Base-by-base conservation (phyloP, 2,113 vertebrate species). In the Megaleporinus macrocephalus region DNA sequence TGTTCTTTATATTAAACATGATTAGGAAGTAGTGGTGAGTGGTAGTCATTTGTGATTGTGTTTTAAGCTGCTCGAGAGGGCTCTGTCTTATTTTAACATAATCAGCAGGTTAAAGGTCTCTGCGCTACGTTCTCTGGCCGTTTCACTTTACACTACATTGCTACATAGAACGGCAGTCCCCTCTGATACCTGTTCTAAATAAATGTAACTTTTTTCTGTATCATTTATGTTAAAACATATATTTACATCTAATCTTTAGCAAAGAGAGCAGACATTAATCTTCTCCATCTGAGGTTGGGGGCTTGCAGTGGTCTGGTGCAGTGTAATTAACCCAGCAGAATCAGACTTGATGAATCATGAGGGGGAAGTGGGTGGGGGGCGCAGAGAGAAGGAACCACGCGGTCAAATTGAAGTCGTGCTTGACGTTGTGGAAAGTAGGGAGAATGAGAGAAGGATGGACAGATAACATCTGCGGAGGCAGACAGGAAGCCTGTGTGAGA, bases 261-360 rank as follows among this genome's bases (percentile, higher is more conserved):
- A 88, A 72, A 44, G 71, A 77, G 83, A 62, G 72, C 47, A 86
- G 29, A 83, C 91, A 89, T 93, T 90, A 89, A 91, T 93, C 91
- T 92, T 83, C 89, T 86, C 89, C 92, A 93, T 93, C 90, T 92
- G 89, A 90, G 89, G 12, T 92, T 88, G 65, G 68, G 86, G 26
- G 49, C 89, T 83, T 86, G 85, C 89, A 82, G 78, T 85, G 87
- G 49, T 75, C 90, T 89, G 85, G 86, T 78, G 88, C 83, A 82
- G 88, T 90, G 90, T 89, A 90, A 93, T 93, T 93, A 90, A 92
- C 90, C 89, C 83, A 41, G 86, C 86, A 86, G 85, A 88, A 90
- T 93, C 91, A 91, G 87, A 85, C 79, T 72, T 93, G 92, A 93
- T 93, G 73, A 70, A 63, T 76, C 41, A 66, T 68, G n/a, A 15